Base-by-base conservation (phyloP, 2,797 vertebrate genomes). In the Miichthys miiuy region DNA sequence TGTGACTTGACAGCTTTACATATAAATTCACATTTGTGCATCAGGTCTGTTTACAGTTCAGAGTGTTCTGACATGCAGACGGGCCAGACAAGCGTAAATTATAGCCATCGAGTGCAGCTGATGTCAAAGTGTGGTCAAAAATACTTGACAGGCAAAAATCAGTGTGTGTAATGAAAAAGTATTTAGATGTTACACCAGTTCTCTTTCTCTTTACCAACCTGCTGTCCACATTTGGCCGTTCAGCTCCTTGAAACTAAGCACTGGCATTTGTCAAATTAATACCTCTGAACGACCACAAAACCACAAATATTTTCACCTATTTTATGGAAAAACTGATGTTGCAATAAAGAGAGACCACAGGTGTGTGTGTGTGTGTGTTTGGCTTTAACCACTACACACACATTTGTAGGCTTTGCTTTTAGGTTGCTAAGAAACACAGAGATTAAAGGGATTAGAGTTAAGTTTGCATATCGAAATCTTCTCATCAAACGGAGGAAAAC, bases 391-490 rank as follows among this genome's bases (percentile, higher is more conserved):
- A 52, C 68, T 30, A 44, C 41, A 21, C 73, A 75, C 61, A 44
- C 62, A 30, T 84, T 86, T 52, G 52, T 42, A 75, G 72, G 63
- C 69, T 82, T 77, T 74, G 69, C 70, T 44, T 87, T 79, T 27
- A 77, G 78, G 87, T 88, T 88, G 88, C 82, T 85, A 78, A 84
- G 89, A 77, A 89, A 91, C 79, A 80, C 68, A 73, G 68, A 82
- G 81, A 88, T 91, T 89, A 86, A 79, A 84, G 44, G 50, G 81
- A 85, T 88, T 55, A 75, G 68, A 38, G 12, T 20, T 51, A 69
- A 72, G 8, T 89, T 86, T 91, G 88, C 65, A 72, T 72, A 75
- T 85, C 9, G 3, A 84, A 69, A 57, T 73, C 66, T 78, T 69
- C 67, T 73, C 48, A 70, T 72, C 75, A 54, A n/a, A 38, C 75